Evolutionary conservation across 1,140 invertebrate genomes (phyloP).

Genomic region (Galendromus occidentalis): DNA sequence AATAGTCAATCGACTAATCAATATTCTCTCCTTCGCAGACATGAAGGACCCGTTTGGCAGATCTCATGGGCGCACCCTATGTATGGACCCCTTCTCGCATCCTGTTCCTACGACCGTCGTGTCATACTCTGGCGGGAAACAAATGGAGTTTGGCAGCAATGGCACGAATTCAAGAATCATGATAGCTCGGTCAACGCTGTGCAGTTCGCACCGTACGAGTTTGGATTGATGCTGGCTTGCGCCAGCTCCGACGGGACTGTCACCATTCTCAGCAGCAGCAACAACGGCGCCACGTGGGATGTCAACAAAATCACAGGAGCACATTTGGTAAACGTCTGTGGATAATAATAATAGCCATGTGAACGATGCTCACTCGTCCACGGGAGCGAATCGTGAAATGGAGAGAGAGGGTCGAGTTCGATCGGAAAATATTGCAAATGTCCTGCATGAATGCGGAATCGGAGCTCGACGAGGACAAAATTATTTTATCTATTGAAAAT

Average conservation of each 20-base stretch:
- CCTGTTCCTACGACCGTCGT: slow-evolving; percentile 78
- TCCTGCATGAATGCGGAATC: too few species aligned
- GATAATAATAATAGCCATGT: too few species aligned
- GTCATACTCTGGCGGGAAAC: slow-evolving; percentile 92
- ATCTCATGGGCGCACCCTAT: slow-evolving; percentile 95
- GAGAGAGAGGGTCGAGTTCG: too few species aligned
- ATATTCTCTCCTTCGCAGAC: slow-evolving; percentile 29
- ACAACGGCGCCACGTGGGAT: slow-evolving; percentile 6
- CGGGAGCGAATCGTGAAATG: too few species aligned
- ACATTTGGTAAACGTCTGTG: neutral
- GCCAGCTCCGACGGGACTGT: slow-evolving; percentile 92
- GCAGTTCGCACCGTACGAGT: slow-evolving; percentile 84
- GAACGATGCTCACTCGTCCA: too few species aligned
- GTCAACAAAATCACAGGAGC: neutral
- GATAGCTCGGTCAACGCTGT: slow-evolving; percentile 93
- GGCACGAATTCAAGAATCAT: slow-evolving; percentile 79
- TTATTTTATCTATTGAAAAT: neutral
- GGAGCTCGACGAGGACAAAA: too few species aligned
- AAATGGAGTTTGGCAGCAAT: slow-evolving; percentile 62
- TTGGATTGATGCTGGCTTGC: slow-evolving; percentile 78
- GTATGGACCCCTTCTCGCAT: slow-evolving; percentile 77
- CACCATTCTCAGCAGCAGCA: slow-evolving; percentile 52
- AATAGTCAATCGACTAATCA: neutral
- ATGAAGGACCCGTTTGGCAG: slow-evolving; percentile 95
- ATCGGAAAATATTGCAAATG: too few species aligned